Percentiles rank a stretch among this genome's conserved stretches.
Evolutionary conservation across 2,797 vertebrate species (phyloP).

Genomic region (Acipenser ruthenus): DNA sequence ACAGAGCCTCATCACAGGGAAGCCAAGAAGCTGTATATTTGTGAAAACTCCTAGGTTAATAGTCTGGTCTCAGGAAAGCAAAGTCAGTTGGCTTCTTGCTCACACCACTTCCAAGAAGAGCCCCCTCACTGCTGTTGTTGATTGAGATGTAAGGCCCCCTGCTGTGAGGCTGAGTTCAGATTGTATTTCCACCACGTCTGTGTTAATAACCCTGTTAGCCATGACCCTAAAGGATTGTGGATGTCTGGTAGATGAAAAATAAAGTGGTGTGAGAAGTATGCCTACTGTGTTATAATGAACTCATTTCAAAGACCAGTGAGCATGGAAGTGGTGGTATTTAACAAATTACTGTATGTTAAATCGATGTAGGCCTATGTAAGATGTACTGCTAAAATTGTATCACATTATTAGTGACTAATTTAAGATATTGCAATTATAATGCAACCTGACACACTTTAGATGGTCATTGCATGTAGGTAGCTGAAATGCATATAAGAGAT

Average conservation of each 20-base stretch:
- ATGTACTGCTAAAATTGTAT: neutral
- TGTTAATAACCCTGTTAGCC: conserved; percentile 12
- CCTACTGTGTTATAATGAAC: conserved; percentile 1
- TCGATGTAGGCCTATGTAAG: neutral
- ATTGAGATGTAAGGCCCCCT: conserved; percentile 2
- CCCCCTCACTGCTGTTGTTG: neutral
- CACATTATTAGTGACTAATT: neutral
- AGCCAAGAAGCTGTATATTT: too few species aligned
- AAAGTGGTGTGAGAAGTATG: neutral
- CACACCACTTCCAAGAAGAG: neutral
- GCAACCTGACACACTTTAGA: too few species aligned
- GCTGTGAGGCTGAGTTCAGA: conserved; percentile 4
- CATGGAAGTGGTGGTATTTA: neutral
- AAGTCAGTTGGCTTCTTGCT: neutral
- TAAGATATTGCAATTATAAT: too few species aligned
- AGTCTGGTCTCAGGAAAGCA: too few species aligned
- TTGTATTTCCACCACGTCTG: neutral
- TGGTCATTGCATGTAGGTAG: too few species aligned
- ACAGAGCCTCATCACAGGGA: too few species aligned
- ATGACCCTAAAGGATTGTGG: neutral
- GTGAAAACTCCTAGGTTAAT: too few species aligned
- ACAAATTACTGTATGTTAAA: neutral
- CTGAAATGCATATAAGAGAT: too few species aligned
- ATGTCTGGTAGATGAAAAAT: conserved; percentile 6
- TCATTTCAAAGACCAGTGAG: conserved; percentile 1